These are phyloP conservation scores for Tachyglossus aculeatus DNA, from an alignment of 2,797 vertebrate species.

Conservation along the genomic window DNA sequence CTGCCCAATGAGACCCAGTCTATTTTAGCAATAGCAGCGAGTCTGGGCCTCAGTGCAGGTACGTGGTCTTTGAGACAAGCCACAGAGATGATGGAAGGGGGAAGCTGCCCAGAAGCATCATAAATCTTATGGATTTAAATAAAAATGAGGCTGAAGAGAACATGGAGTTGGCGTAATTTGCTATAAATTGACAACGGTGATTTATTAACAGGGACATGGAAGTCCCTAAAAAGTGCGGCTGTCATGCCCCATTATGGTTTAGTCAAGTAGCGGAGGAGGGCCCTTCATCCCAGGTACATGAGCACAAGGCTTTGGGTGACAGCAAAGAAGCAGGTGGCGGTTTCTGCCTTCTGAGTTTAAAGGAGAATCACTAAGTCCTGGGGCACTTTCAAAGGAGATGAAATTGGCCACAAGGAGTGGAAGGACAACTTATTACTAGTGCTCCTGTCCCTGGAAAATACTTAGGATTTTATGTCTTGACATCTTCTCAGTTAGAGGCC, in stretches of 20 bases:
- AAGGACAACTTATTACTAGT: too few species aligned
- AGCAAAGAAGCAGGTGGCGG: background rate
- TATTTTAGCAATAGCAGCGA: background rate
- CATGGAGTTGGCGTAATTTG: constrained; percentile 56
- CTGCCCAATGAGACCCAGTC: background rate
- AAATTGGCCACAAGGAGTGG: too few species aligned
- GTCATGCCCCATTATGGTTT: constrained; percentile 47
- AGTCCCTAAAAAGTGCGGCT: constrained; percentile 63
- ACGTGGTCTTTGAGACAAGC: constrained; percentile 46
- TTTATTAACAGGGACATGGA: constrained; percentile 69
- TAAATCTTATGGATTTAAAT: constrained; percentile 63
- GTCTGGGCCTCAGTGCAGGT: background rate
- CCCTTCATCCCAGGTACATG: background rate
- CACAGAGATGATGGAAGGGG: constrained; percentile 44
- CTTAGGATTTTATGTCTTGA: too few species aligned
- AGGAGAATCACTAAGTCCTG: background rate
- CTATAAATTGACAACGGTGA: constrained; percentile 54
- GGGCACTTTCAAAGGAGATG: too few species aligned
- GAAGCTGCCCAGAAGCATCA: constrained; percentile 43
- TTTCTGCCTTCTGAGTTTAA: background rate
- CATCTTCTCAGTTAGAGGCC: too few species aligned
- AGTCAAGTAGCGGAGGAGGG: constrained; percentile 38
- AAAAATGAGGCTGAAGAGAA: constrained; percentile 64
- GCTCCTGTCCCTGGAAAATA: too few species aligned
- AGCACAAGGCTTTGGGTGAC: background rate